These are phyloP conservation scores for Triplophysa tibetana DNA, from an alignment of 2,113 vertebrate genomes.

Conservation along the genomic window DNA sequence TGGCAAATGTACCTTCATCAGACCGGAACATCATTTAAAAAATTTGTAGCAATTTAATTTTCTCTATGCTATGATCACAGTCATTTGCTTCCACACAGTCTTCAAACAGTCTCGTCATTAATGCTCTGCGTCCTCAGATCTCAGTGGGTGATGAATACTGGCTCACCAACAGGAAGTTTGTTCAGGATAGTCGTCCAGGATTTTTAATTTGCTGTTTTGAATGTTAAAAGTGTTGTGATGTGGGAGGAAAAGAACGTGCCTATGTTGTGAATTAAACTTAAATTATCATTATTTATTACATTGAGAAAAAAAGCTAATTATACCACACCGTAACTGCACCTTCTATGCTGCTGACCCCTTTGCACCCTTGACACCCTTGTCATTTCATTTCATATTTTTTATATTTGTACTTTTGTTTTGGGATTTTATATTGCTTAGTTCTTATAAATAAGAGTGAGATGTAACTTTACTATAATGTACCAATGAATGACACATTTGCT, in stretches of 20 bases:
- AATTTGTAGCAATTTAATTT: background rate
- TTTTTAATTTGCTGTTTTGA: conserved; percentile 44
- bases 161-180: background rate
- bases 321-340: no score
- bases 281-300: background rate
- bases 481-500: no score
- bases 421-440: no score
- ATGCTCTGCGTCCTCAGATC: background rate
- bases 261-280: conserved; percentile 43
- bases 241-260: background rate
- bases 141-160: conserved; percentile 14
- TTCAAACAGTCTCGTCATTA: conserved; percentile 26
- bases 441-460: no score
- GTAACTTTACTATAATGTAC: no score
- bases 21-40: background rate
- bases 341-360: no score
- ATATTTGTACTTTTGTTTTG: no score
- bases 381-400: no score
- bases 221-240: conserved; percentile 35
- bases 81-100: conserved; percentile 28
- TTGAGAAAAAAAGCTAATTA: background rate
- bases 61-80: conserved; percentile 5
- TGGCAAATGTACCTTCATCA: background rate
- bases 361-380: no score
- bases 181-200: conserved; percentile 15